Base-by-base conservation (phyloP, 2,888 invertebrate genomes). In the Drosophila acutilabella region DNA sequence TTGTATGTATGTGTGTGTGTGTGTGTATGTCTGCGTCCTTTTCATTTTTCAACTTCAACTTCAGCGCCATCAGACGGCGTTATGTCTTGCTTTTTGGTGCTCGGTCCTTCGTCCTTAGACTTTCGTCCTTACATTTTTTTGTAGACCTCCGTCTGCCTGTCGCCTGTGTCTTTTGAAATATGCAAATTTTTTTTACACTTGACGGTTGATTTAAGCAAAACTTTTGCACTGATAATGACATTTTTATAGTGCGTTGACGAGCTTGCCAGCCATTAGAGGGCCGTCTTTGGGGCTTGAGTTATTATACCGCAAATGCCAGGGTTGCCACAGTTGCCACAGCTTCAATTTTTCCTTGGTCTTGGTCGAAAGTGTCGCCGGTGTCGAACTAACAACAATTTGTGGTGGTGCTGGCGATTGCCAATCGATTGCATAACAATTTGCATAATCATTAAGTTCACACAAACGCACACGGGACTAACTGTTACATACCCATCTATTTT, bases 231-330 rank as follows among this genome's bases (percentile, higher is more conserved):
- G 85, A 85, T 85, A 85, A 85, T 85, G 85, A 84, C 87, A 87
- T 85, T 85, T 85, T 85, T 80, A 87, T 85, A 87, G 85, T 82
- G 88, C 85, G 80, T 80, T 86, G 86, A 86, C 82, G 82, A 83
- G 86, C 86, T 78, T 30, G 58, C 51, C 69, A 71, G 74, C 80
- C 83, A 80, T 76, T 70, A 82, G 67, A 64, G 65, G 44, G 59
- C 60, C 16, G 38, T 38, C 60, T 54, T 71, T 53, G 75, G 36
- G 47, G 56, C 59, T 73, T 67, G 68, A 67, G 75, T 51, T 69
- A 61, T 75, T 64, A 60, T 60, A 51, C 51, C 44, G 18, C 50
- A 13, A 50, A 30, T 48, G 62, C n/a, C 40, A 42, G 57, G 41
- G 48, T 30, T 59, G 54, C 48, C 44, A 23, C 50, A 13, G 54